Evolutionary conservation across 1,140 invertebrate species (phyloP), one percentile per base, ranked within the genome.

Genomic region (Neuroterus valhalla): DNA sequence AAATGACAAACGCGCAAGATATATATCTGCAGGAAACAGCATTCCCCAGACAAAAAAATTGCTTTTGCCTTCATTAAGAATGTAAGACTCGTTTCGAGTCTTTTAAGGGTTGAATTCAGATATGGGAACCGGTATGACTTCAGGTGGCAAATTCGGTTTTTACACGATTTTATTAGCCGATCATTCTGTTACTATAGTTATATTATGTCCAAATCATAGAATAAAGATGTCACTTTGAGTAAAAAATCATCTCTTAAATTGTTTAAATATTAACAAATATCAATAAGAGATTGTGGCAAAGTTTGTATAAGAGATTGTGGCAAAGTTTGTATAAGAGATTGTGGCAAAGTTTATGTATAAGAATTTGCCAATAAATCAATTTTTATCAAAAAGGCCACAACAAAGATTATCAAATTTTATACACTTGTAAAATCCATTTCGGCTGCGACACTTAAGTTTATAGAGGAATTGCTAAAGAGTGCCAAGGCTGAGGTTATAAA

Each of bases 1-100:
- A 62, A 62, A 38, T 62, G 55, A 62, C 55, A 62, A 62, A 62
- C 55, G 55, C n/a, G 21, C 31, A 62, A 62, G 55, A 31, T 62
- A 62, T 62, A 62, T 26, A 62, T 26, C 31, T 62, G 14, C 5
- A 62, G 31, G 23, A 62, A 62, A 62, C 55, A n/a, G 31, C 55
- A 62, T 62, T 62, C 55, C 23, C 55, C 3, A 5, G 15, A 4
- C 21, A 62, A 62, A 62, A 62, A 62, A 62, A 38, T 38, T 62
- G 23, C n/a, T 6, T 26, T 62, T 38, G 55, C 23, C 26, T 62
- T 62, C 55, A 62, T 62, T 62, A 62, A 62, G 55, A 62, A 62
- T 62, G 55, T 62, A 62, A 62, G 55, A 31, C 55, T 62, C 55
- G 55, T 62, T 62, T 26, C 23, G 23, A 62, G 55, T 62, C 55